Percentiles rank a stretch among this genome's conserved stretches.
phyloP scores from a whole-genome alignment of 2,797 vertebrate genomes.

The Perodicticus potto region DNA sequence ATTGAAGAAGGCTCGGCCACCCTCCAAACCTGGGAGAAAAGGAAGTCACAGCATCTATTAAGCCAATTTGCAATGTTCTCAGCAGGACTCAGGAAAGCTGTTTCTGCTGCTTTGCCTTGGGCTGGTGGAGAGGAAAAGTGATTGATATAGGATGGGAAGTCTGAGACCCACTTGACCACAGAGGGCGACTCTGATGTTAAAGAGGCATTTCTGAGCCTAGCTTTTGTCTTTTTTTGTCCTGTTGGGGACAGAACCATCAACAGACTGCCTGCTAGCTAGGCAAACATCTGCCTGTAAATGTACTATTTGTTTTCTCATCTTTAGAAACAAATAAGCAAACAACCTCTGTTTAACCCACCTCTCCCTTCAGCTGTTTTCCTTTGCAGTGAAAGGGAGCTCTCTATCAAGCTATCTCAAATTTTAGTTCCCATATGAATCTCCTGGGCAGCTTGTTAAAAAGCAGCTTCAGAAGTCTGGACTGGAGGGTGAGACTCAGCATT shows the following conservation, averaged over 20 bases:
- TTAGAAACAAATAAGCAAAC: background rate
- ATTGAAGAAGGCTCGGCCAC: constrained; percentile 97
- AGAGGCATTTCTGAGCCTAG: background rate
- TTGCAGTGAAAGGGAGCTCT: background rate
- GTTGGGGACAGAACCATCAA: background rate
- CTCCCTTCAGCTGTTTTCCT: background rate
- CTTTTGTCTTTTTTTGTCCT: background rate
- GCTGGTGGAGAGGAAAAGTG: background rate
- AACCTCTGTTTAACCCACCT: background rate
- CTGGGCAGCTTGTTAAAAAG: background rate
- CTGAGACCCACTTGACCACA: background rate
- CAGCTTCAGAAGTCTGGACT: background rate
- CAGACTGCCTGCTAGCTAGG: background rate
- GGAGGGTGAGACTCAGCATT: background rate
- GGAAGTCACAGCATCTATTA: background rate
- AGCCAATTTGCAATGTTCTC: background rate
- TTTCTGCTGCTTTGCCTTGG: background rate
- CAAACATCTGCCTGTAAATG: background rate
- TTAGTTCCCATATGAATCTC: background rate
- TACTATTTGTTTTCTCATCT: background rate
- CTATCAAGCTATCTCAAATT: background rate
- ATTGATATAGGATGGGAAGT: background rate
- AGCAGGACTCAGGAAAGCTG: background rate
- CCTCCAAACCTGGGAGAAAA: constrained; percentile 93
- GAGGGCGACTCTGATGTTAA: background rate